Evolutionary conservation across 2,888 invertebrate species (phyloP).

Genomic region (Luffia ferchaultella): DNA sequence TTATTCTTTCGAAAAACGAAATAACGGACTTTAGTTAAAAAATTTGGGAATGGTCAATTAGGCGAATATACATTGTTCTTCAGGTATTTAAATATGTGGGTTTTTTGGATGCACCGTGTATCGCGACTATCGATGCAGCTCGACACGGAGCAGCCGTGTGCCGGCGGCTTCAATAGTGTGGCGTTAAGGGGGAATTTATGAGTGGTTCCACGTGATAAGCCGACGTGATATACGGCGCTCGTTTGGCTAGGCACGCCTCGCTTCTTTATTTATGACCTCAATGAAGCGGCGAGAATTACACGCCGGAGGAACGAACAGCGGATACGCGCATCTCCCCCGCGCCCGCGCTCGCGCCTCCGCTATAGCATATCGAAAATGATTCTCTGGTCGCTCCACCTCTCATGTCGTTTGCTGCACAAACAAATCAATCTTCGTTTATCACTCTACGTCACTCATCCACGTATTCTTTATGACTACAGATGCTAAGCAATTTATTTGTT

Average conservation of each 20-base stretch:
- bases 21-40: no score
- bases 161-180: neutral
- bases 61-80: no score
- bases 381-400: neutral
- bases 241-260: neutral
- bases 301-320: neutral
- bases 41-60: no score
- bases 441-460: no score
- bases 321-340: neutral
- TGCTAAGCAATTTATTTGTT: no score
- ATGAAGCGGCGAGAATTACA: neutral
- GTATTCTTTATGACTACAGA: no score
- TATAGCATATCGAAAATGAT: neutral
- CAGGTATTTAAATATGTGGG: no score
- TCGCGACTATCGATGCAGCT: no score
- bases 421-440: neutral
- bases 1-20: no score
- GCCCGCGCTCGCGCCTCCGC: neutral
- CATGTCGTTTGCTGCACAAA: neutral
- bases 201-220: constrained; percentile 1
- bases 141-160: no score
- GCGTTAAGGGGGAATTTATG: constrained; percentile 1
- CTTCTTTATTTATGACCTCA: neutral
- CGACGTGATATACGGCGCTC: neutral
- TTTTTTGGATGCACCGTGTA: no score